Evolutionary conservation across 1,140 invertebrate genomes (phyloP).

Genomic region (Reticulitermes speratus): DNA sequence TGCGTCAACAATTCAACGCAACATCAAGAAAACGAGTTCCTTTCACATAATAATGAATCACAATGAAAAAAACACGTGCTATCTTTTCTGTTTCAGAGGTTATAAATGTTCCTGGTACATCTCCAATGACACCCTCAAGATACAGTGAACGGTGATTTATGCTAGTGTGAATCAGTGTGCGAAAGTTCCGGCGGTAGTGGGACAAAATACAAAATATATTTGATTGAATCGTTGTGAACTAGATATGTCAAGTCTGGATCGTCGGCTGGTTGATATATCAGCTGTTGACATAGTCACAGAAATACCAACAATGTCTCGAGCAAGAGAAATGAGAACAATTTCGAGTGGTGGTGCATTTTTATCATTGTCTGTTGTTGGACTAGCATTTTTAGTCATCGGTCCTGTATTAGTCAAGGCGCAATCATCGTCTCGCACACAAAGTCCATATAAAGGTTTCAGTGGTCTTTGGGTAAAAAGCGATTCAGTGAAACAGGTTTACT

Average conservation of each 20-base stretch:
- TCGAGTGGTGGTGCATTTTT: not conserved
- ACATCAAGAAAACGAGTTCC: not conserved
- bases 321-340: not conserved
- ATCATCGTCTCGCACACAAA: not conserved
- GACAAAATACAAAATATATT: not conserved
- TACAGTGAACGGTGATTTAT: not conserved
- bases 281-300: not conserved
- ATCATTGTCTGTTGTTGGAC: not conserved
- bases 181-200: not conserved
- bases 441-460: conserved; percentile 54
- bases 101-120: not conserved
- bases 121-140: not conserved
- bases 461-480: conserved; percentile 60
- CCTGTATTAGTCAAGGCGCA: not conserved
- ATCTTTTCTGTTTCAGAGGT: not conserved
- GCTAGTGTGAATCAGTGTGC: not conserved
- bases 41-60: too few relatives aligned
- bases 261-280: not conserved
- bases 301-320: not conserved
- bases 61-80: too few relatives aligned
- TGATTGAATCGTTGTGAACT: not conserved
- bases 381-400: not conserved
- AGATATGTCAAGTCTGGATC: not conserved
- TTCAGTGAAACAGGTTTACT: conserved; percentile 69
- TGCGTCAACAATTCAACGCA: not conserved